Evolutionary conservation across 1,140 invertebrate genomes (phyloP), one percentile per base, ranked within the genome.

Genomic region (Heliconius hewitsoni): DNA sequence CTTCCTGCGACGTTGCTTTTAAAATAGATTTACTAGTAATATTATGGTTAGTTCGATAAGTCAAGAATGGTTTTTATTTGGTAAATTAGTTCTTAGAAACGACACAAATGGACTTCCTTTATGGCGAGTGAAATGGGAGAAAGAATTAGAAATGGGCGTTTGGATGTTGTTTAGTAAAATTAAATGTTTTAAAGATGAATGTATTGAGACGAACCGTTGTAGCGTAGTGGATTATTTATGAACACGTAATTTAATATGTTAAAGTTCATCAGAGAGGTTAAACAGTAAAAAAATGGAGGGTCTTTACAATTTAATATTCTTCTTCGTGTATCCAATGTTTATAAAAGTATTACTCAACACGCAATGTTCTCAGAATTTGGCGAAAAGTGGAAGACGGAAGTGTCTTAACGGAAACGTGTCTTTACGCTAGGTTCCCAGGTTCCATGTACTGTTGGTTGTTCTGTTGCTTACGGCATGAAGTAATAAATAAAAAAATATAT

Each of bases 51-150:
- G 77, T 83, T 86, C 83, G 81, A 84, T 85, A 84, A 77, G 85
- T 89, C 89, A 83, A 85, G 85, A 88, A 89, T 86, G 89, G 82
- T 85, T 85, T 46, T 87, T 86, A 86, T 87, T 84, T 86, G 76
- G 76, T 86, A 92, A 91, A 92, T 92, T 91, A 91, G 86, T 92
- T 91, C 89, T 80, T 78, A 78, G 91, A 89, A 92, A 81, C 84
- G 83, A 84, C 84, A 81, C 76, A 76, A 85, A 91, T 86, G 87
- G 84, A 89, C 92, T 93, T 93, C 92, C 92, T 91, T 85, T 85
- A 84, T 84, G 86, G 9, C 71, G 55, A 42, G 73, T 77, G 70
- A 81, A 81, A 81, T 74, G 76, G 71, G 55, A 76, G 76, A 66
- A 50, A 27, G 66, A 34, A 66, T 73, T 77, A 34, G 46, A 79